phyloP scores from a whole-genome alignment of 2,797 vertebrate species.

The Sebastes kiyomatsui region DNA sequence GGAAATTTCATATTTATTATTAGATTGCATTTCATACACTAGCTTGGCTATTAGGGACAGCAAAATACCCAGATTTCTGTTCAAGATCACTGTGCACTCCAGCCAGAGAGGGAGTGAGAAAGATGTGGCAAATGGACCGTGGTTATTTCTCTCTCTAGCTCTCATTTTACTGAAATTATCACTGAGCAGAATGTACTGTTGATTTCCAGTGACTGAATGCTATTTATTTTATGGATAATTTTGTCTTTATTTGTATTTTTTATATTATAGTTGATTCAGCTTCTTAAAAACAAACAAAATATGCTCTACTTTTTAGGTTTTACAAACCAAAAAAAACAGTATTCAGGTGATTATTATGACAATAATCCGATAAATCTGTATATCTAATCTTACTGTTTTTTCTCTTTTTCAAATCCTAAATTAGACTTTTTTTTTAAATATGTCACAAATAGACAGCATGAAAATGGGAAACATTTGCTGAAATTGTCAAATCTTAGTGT shows the following conservation, averaged over 20 bases:
- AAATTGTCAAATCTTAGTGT: neutral
- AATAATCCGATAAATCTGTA: neutral
- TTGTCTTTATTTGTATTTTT: neutral
- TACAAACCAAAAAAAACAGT: neutral
- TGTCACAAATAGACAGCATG: neutral
- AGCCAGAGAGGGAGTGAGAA: neutral
- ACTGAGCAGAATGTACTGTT: neutral
- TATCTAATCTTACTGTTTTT: neutral
- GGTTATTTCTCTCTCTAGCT: neutral
- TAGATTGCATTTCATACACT: constrained; percentile 2
- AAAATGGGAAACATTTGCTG: neutral
- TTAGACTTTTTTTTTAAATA: neutral
- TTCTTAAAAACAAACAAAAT: neutral
- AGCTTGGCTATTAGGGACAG: neutral
- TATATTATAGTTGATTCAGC: neutral
- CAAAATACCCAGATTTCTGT: neutral
- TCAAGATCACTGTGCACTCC: neutral
- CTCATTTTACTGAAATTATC: neutral
- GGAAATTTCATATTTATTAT: neutral
- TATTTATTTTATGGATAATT: neutral
- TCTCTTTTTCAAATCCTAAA: neutral
- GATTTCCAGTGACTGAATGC: neutral
- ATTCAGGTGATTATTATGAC: neutral
- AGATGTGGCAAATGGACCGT: neutral
- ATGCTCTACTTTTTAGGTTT: neutral